These are phyloP conservation scores for Maniola hyperantus DNA, from an alignment of 2,888 invertebrate genomes.

Conservation along the genomic window DNA sequence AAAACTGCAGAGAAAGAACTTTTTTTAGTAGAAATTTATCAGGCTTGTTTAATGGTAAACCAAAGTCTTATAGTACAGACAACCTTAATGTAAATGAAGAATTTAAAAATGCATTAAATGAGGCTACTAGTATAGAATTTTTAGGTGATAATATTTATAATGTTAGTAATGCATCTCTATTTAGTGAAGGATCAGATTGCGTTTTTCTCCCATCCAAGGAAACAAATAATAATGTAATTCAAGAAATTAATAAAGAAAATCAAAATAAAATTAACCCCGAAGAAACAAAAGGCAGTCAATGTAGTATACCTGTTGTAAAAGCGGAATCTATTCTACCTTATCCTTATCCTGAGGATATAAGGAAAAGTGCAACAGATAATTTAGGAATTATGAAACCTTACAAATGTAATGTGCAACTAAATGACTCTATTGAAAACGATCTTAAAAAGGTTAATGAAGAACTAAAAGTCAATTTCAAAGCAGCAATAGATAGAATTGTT, in stretches of 20 bases:
- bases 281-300: conserved; percentile 27
- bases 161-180: conserved; percentile 60
- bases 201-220: conserved; percentile 59
- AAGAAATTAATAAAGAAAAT: conserved; percentile 37
- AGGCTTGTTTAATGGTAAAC: conserved; percentile 69
- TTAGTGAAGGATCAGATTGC: conserved; percentile 66
- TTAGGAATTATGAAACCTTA: conserved; percentile 42
- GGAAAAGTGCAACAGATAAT: conserved; percentile 15
- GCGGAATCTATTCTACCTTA: conserved; percentile 63
- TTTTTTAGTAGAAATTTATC: conserved; percentile 60
- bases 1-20: conserved; percentile 51
- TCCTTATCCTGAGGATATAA: conserved; percentile 61
- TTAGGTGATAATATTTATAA: conserved; percentile 48
- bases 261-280: conserved; percentile 19
- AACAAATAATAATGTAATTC: conserved; percentile 51
- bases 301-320: conserved; percentile 55
- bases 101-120: conserved; percentile 63
- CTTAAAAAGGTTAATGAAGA: conserved; percentile 68
- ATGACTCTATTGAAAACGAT: conserved; percentile 59
- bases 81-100: conserved; percentile 58
- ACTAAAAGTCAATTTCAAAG: conserved; percentile 65
- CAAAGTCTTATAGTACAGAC: conserved; percentile 72
- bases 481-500: conserved; percentile 67
- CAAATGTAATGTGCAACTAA: conserved; percentile 37
- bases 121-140: conserved; percentile 72